phyloP scores from a whole-genome alignment of 2,888 invertebrate species.

The Aphrophora alni region DNA sequence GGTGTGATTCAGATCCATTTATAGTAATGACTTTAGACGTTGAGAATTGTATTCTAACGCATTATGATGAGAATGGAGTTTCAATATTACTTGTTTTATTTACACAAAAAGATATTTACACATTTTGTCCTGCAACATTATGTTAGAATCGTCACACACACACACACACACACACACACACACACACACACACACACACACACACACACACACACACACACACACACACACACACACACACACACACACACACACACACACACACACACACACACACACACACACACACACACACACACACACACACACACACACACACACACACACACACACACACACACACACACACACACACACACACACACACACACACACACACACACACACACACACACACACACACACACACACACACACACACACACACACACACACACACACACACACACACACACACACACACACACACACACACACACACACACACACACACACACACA shows the following conservation, averaged over 20 bases:
- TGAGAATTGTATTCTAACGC: too few species aligned
- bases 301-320: constrained; percentile 7
- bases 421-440: constrained; percentile 1
- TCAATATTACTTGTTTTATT: too few species aligned
- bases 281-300: constrained; percentile 13
- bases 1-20: too few species aligned
- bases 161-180: too few species aligned
- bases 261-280: constrained; percentile 6
- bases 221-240: constrained; percentile 13
- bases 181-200: neutral
- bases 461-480: constrained; percentile 13
- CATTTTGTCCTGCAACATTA: too few species aligned
- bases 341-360: constrained; percentile 13
- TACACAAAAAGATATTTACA: too few species aligned
- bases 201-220: constrained; percentile 7
- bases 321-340: constrained; percentile 10
- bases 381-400: constrained; percentile 13
- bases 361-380: constrained; percentile 13
- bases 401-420: constrained; percentile 13
- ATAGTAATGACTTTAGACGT: too few species aligned
- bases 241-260: constrained; percentile 6
- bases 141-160: too few species aligned
- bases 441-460: neutral
- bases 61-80: too few species aligned
- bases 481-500: constrained; percentile 13